Percentiles rank a stretch among this genome's conserved stretches.
Evolutionary conservation across 2,888 invertebrate genomes (phyloP).

Genomic region (Sinohyriopsis cumingii): DNA sequence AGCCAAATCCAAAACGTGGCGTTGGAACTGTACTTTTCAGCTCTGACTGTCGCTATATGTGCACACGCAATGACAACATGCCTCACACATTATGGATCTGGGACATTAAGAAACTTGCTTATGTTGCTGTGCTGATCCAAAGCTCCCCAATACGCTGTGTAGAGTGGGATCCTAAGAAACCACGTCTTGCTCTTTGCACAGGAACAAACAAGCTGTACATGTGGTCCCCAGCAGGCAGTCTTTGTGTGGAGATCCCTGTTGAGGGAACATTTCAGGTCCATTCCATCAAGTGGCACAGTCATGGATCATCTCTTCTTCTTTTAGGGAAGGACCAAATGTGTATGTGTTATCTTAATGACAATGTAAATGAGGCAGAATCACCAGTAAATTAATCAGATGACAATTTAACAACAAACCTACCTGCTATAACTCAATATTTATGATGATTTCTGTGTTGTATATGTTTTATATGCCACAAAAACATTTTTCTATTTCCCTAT

Average conservation of each 20-base stretch:
- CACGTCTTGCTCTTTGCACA: conserved; percentile 71
- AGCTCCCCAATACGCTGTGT: conserved; percentile 69
- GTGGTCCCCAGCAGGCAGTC: conserved; percentile 72
- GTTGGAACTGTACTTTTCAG: conserved; percentile 68
- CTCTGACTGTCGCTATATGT: conserved; percentile 68
- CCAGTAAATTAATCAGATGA: too few species aligned
- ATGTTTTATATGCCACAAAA: too few species aligned
- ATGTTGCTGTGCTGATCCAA: conserved; percentile 69
- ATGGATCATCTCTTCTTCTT: conserved; percentile 65
- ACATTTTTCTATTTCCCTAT: too few species aligned
- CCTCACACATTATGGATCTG: conserved; percentile 72
- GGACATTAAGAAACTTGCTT: conserved; percentile 65
- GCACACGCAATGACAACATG: conserved; percentile 71
- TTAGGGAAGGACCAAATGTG: conserved; percentile 70
- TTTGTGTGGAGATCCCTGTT: conserved; percentile 69
- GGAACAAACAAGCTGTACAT: conserved; percentile 71
- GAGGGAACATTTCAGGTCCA: conserved; percentile 69
- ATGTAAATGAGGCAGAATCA: conserved; percentile 6
- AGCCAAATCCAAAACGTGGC: conserved; percentile 70
- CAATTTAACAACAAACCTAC: too few species aligned
- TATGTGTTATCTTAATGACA: conserved; percentile 65
- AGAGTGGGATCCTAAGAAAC: conserved; percentile 69
- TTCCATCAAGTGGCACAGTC: conserved; percentile 67
- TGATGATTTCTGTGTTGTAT: too few species aligned
- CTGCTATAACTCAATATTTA: too few species aligned